phyloP scores from a whole-genome alignment of 1,140 invertebrate genomes.

The Ectropis grisescens region DNA sequence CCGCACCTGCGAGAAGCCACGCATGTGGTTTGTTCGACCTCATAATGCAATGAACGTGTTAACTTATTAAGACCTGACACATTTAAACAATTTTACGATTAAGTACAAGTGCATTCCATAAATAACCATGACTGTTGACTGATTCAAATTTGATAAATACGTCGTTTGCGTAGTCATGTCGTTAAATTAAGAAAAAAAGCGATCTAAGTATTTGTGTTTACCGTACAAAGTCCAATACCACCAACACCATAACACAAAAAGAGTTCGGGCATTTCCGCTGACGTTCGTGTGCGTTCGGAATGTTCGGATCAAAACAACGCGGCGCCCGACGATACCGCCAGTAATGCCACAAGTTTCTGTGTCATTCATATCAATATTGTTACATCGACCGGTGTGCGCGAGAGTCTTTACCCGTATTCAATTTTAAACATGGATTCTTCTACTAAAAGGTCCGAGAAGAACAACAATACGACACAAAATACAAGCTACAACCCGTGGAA shows the following conservation, averaged over 20 bases:
- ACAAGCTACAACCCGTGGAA: conserved; percentile 49
- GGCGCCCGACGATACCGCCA: conserved; percentile 1
- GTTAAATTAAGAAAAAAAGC: too few species aligned
- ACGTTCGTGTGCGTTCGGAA: conserved; percentile 34
- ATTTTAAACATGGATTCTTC: conserved; percentile 35
- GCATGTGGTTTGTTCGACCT: too few species aligned
- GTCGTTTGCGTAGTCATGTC: too few species aligned
- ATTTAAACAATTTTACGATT: too few species aligned
- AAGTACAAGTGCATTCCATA: too few species aligned
- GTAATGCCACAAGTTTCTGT: conserved; percentile 27
- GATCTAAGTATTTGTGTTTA: conserved; percentile 8
- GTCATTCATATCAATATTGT: conserved; percentile 30
- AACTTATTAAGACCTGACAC: too few species aligned
- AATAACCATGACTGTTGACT: too few species aligned
- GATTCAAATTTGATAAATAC: too few species aligned
- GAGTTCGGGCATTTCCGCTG: conserved; percentile 37
- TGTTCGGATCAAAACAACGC: conserved; percentile 52
- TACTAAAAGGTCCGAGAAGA: conserved; percentile 30
- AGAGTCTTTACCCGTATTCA: too few species aligned
- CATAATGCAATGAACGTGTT: too few species aligned
- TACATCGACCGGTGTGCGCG: conserved; percentile 28
- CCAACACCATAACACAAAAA: conserved; percentile 27
- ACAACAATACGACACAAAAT: conserved; percentile 22
- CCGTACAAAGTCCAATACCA: conserved; percentile 18
- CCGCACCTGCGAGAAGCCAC: too few species aligned